Percentiles rank a stretch among this genome's conserved stretches.
Conservation (phyloP, 2,113 vertebrate species). For the Theropithecus gelada region DNA sequence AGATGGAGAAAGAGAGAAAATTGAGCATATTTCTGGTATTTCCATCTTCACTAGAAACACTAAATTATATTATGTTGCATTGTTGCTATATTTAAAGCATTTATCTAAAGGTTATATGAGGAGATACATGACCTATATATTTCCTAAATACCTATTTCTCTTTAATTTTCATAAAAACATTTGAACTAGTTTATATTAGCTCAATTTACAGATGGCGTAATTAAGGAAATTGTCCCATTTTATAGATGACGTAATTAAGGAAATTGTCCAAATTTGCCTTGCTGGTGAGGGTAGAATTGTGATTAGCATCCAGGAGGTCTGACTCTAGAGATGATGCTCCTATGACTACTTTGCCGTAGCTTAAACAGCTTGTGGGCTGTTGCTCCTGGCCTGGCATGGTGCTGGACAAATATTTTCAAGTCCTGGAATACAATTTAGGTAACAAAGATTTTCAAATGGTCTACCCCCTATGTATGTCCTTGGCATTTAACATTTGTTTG, state of each 20-base stretch:
- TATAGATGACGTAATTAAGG: background rate
- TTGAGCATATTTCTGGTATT: background rate
- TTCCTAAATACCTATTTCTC: background rate
- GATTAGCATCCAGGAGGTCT: background rate
- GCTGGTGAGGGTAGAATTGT: background rate
- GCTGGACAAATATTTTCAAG: background rate
- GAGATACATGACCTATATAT: background rate
- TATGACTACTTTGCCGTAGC: background rate
- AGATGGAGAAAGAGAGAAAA: background rate
- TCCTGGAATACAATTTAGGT: background rate
- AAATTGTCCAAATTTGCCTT: background rate
- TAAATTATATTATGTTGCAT: background rate
- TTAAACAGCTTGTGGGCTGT: background rate
- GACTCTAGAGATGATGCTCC: too few relatives aligned
- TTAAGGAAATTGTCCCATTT: background rate
- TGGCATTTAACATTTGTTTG: background rate
- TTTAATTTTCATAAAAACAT: background rate
- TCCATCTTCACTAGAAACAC: background rate
- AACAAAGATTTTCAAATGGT: background rate
- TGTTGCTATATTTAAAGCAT: background rate
- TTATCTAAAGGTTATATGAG: background rate
- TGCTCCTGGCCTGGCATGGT: fast-evolving
- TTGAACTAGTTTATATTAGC: background rate
- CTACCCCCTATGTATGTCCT: fast-evolving
- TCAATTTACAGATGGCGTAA: background rate